phyloP scores from a whole-genome alignment of 30 jellyfish, hydroid and myxozoan genomes.

The Chironex yamaguchii region DNA sequence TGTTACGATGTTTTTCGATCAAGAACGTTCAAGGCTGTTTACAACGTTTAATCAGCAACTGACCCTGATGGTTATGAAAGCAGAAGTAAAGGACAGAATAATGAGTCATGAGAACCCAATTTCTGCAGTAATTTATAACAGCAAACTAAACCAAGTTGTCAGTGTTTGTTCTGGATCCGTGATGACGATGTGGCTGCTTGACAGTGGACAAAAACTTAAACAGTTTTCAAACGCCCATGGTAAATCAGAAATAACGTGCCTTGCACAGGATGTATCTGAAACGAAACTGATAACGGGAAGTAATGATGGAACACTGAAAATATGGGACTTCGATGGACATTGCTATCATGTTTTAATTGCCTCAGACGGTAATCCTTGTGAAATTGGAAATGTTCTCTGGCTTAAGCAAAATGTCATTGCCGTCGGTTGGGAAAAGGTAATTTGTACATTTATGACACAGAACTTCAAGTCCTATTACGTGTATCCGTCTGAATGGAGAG shows the following conservation, averaged over 20 bases:
- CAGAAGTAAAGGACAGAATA: conserved; percentile 71
- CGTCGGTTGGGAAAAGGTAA: conserved; percentile 82
- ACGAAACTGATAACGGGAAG: conserved; percentile 86
- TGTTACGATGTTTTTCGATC: conserved; percentile 80
- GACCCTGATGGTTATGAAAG: conserved; percentile 72
- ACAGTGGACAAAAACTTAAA: conserved; percentile 95
- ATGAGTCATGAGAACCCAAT: conserved; percentile 86
- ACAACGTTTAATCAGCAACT: conserved; percentile 79
- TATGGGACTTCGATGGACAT: conserved; percentile 96
- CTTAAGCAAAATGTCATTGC: conserved; percentile 74
- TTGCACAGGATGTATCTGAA: conserved; percentile 76
- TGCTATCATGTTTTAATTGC: conserved; percentile 84
- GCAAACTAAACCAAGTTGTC: conserved; percentile 75
- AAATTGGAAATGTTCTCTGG: conserved; percentile 69
- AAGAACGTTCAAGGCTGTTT: conserved; percentile 64
- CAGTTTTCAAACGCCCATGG: conserved; percentile 95
- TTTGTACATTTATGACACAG: conserved; percentile 73
- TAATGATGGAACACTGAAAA: conserved; percentile 89
- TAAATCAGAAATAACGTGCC: conserved; percentile 86
- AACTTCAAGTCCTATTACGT: conserved; percentile 65
- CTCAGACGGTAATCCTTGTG: conserved; percentile 90
- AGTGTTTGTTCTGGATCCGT: conserved; percentile 92
- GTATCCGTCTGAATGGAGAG: conserved; percentile 86
- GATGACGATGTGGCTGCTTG: conserved; percentile 89
- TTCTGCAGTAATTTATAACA: conserved; percentile 74